Percentiles rank a stretch among this genome's conserved stretches.
These are phyloP conservation scores for Caenorhabditis angaria DNA, from an alignment of 2,888 invertebrate genomes.

Conservation along the genomic window DNA sequence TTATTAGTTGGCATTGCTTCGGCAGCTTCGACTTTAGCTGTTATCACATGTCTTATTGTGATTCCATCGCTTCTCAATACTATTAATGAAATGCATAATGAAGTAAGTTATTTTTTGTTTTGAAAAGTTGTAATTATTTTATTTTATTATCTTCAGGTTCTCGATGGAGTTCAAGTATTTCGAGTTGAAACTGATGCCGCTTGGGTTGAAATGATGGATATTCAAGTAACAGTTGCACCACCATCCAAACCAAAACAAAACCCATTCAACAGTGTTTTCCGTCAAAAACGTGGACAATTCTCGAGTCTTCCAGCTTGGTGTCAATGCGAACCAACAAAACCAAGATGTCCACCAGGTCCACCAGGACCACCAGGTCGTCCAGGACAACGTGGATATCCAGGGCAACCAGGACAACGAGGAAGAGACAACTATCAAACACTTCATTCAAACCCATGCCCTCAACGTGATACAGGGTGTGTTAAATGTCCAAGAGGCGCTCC, in stretches of 20 bases:
- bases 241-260: conserved; percentile 60
- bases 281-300: conserved; percentile 58
- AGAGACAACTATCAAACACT: conserved; percentile 53
- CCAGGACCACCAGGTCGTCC: conserved; percentile 60
- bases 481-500: conserved; percentile 49
- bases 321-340: conserved; percentile 61
- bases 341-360: conserved; percentile 57
- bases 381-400: conserved; percentile 51
- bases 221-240: conserved; percentile 64
- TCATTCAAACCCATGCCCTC: conserved; percentile 53
- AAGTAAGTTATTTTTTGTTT: conserved; percentile 17
- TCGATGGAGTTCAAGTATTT: conserved; percentile 60
- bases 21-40: conserved; percentile 46
- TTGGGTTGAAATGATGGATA: conserved; percentile 63
- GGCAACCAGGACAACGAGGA: conserved; percentile 55
- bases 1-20: conserved; percentile 53
- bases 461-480: conserved; percentile 46
- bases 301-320: conserved; percentile 58
- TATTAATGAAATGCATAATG: conserved; percentile 61
- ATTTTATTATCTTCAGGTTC: conserved; percentile 36
- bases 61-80: conserved; percentile 63
- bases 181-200: conserved; percentile 62
- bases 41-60: conserved; percentile 57
- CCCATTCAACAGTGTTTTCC: conserved; percentile 60
- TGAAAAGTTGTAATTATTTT: neutral